These are phyloP conservation scores for Metopolophium dirhodum DNA, from an alignment of 1,140 invertebrate genomes.

Conservation along the genomic window DNA sequence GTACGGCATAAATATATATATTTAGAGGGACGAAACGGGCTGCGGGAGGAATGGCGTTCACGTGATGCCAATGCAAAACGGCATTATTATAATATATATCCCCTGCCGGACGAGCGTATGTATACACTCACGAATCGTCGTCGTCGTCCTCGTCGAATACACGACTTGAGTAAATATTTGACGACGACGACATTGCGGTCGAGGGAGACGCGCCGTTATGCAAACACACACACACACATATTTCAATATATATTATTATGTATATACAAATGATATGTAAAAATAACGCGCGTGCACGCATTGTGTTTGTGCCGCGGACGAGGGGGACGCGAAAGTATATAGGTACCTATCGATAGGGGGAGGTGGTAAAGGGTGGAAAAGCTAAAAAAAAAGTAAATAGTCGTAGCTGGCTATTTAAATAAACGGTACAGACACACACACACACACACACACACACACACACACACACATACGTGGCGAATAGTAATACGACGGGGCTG, in stretches of 20 bases:
- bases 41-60: background rate
- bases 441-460: no score
- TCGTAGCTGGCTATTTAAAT: constrained; percentile 9
- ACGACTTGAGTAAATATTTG: constrained; percentile 20
- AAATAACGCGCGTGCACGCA: constrained; percentile 36
- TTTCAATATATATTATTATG: background rate
- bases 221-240: background rate
- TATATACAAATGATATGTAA: background rate
- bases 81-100: background rate
- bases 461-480: background rate
- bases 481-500: background rate
- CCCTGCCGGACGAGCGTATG: background rate
- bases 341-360: background rate
- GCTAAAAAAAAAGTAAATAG: constrained; percentile 21
- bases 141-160: background rate
- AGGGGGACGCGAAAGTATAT: background rate
- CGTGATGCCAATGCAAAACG: constrained; percentile 30
- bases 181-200: constrained; percentile 22
- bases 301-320: background rate
- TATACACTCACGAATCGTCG: background rate
- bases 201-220: background rate
- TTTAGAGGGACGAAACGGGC: background rate
- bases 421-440: background rate
- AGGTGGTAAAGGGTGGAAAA: background rate
- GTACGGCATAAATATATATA: background rate